These are phyloP conservation scores for Linepithema humile DNA, from an alignment of 1,140 invertebrate genomes.

Conservation along the genomic window DNA sequence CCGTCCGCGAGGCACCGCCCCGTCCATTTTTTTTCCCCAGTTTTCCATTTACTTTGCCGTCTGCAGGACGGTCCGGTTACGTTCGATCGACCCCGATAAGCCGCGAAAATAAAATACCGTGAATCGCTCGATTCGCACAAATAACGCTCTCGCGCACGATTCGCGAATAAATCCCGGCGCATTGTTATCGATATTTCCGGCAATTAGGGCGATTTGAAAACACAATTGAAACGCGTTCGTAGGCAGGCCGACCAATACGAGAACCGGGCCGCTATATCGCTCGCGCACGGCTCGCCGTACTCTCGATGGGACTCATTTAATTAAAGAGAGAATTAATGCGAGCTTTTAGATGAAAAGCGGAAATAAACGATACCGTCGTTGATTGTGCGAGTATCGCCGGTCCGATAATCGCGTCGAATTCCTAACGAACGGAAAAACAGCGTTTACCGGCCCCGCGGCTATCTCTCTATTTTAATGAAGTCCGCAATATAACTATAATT, in stretches of 20 bases:
- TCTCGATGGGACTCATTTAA: conserved; percentile 61
- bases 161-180: conserved; percentile 55
- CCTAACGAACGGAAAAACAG: conserved; percentile 70
- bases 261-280: conserved; percentile 50
- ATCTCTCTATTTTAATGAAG: conserved; percentile 59
- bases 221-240: conserved; percentile 55
- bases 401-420: conserved; percentile 61
- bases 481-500: conserved; percentile 63
- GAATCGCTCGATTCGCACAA: conserved; percentile 22
- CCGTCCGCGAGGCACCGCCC: conserved; percentile 20
- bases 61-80: neutral
- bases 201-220: conserved; percentile 65
- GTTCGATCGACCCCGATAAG: conserved; percentile 57
- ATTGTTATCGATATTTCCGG: conserved; percentile 48
- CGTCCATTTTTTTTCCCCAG: neutral
- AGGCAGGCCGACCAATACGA: neutral
- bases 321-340: conserved; percentile 66
- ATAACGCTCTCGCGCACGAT: conserved; percentile 18
- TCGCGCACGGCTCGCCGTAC: neutral
- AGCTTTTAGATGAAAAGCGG: conserved; percentile 47
- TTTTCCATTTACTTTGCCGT: conserved; percentile 54
- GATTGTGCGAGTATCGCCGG: conserved; percentile 50
- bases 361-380: conserved; percentile 69
- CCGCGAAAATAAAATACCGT: conserved; percentile 59
- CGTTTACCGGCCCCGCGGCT: conserved; percentile 31